phyloP scores from a whole-genome alignment of 1,140 invertebrate species.

The Triops cancriformis region DNA sequence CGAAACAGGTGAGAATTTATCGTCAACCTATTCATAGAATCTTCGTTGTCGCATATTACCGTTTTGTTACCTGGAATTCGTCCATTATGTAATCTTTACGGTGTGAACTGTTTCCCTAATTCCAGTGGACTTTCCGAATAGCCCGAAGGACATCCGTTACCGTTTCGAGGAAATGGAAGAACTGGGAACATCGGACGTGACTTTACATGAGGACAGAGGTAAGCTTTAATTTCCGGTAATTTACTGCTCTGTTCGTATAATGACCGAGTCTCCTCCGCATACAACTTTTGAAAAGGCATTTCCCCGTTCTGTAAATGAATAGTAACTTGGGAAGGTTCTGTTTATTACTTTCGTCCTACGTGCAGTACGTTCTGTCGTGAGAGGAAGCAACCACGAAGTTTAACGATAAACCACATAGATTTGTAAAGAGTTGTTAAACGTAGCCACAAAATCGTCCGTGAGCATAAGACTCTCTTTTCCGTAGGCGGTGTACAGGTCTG shows the following conservation, averaged over 20 bases:
- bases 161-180: conserved; percentile 23
- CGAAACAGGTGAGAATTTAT: conserved; percentile 22
- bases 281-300: not conserved
- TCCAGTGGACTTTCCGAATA: conserved; percentile 30
- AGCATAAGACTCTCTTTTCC: not conserved
- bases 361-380: not conserved
- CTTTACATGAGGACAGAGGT: conserved; percentile 14
- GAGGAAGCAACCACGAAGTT: not conserved
- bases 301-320: not conserved
- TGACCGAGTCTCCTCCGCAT: conserved; percentile 23
- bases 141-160: conserved; percentile 23
- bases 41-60: not conserved
- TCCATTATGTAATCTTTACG: not conserved
- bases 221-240: not conserved
- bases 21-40: not conserved
- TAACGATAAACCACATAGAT: not conserved
- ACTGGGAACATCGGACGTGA: conserved; percentile 22
- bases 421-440: not conserved
- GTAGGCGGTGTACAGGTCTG: not conserved
- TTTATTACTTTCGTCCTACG: not conserved
- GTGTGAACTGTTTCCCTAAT: not conserved
- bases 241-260: conserved; percentile 32
- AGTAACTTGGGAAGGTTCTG: not conserved
- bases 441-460: not conserved
- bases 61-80: not conserved